Base-by-base conservation (phyloP, 2,113 vertebrate species). In the Meleagris gallopavo region DNA sequence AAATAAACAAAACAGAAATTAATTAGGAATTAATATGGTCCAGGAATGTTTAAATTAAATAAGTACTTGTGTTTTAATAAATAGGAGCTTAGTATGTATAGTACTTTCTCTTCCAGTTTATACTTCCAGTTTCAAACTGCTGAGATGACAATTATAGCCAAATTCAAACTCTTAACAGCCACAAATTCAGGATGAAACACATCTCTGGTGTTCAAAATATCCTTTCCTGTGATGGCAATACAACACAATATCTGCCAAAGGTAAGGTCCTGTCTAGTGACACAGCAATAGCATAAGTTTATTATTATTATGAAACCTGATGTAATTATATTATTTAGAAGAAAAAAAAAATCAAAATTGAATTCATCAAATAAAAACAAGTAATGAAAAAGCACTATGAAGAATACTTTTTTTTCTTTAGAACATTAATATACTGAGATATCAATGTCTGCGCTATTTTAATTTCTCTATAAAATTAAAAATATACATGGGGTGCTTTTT, bases 1-100 rank as follows among this genome's bases (percentile, higher is more conserved):
- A 76, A 94, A 86, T 84, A 89, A 94, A 82, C 66, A 87, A 72
- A 89, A 87, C 66, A 41, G 92, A 48, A 79, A 40, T 94, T 89
- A 94, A 79, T 66, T 85, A 70, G 74, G 41, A 91, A 90, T 93
- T 82, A 32, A 87, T 70, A 66, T 10, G 24, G 29, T 54, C 83
- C 54, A 85, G 71, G 71, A 41, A 66, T 58, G 12, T 83, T 92
- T 89, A 38, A 95, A 90, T 74, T 90, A 89, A 91, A 62, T 79
- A 87, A 89, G 74, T 32, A 62, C 17, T 70, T 22, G 22, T 55
- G 50, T 73, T 89, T 91, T 91, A 48, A 55, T 80, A 73, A 89
- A 58, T 20, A 79, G 30, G 24, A 82, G 12, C 41, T 69, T 79
- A 73, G 87, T 41, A 92, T 25, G 48, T 0, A 0, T 5, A 32